Evolutionary conservation across 2,888 invertebrate species (phyloP), one percentile per base, ranked within the genome.

Genomic region (Pedicia rivosa): DNA sequence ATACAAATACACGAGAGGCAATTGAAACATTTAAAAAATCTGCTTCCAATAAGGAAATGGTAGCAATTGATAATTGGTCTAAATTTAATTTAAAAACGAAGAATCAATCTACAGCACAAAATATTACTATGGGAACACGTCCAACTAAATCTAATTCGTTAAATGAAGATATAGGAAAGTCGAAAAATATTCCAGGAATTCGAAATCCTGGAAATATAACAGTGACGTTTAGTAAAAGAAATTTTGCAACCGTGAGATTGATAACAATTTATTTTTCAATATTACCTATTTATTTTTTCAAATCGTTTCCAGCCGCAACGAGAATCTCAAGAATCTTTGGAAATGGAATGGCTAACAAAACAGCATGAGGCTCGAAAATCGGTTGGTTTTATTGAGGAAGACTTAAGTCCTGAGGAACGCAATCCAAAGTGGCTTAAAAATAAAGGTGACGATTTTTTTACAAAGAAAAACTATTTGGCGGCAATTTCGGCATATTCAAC

Each of bases 201-300:
- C 66, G 86, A 46, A 59, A 66, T 46, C 53, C 57, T 16, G 67
- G 66, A 6, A 65, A 64, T 26, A 66, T 87, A 36, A 64, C 69
- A 44, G 70, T 86, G 8, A 67, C 62, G 20, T 84, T 86, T 51
- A 82, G 86, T 0, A 71, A 74, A 8, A 65, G 88, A 38, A 68
- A 68, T 15, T 84, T 90, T 53, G 78, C 83, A 2, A 87, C 88
- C n/a, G n/a, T n/a, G n/a, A n/a, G n/a, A n/a, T n/a, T n/a, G n/a
- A n/a, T n/a, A n/a, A n/a, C n/a, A n/a, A n/a, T n/a, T n/a, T n/a
- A n/a, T n/a, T n/a, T n/a, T n/a, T n/a, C n/a, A n/a, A n/a, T n/a
- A n/a, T n/a, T n/a, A n/a, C n/a, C n/a, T n/a, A n/a, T n/a, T n/a
- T n/a, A n/a, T n/a, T n/a, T n/a, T n/a, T n/a, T n/a, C n/a, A n/a